Base-by-base conservation (phyloP, 2,888 invertebrate species). In the Cheilosia impressa region DNA sequence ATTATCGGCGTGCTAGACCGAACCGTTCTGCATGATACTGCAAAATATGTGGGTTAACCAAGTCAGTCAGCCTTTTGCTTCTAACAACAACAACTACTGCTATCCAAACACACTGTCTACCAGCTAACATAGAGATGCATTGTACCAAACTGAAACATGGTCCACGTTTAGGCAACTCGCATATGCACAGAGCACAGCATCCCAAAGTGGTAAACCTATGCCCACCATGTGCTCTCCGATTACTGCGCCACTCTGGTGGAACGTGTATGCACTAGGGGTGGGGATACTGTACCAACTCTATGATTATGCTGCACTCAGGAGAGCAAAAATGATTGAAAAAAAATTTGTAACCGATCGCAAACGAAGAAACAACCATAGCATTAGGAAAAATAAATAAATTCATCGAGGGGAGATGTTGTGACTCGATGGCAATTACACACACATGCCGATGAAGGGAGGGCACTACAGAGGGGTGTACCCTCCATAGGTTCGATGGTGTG, bases 11-110 rank as follows among this genome's bases (percentile, higher is more conserved):
- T 60, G n/a, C 43, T 68, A 68, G 66, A 85, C 68, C 76, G n/a
- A 50, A 55, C 13, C 4, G 9, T 15, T 22, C 7, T 13, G 45
- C 22, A n/a, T n/a, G n/a, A n/a, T n/a, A n/a, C n/a, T n/a, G n/a
- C 15, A 60, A 62, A 62, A 68, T 71, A 85, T 85, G 81, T 85
- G 81, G 85, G 72, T 72, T 81, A 76, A 72, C 76, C 50, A 62
- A 68, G 60, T 80, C 34, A 68, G 60, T 80, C 34, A 71, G 63
- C 17, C 52, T n/a, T 15, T 47, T 52, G 52, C n/a, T 45, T 13
- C 38, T 38, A 38, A 80, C 58, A 71, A 58, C 57, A 81, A 69
- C 71, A 27, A 10, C n/a, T 10, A 63, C n/a, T 13, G 22, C 34
- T n/a, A 69, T 62, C 47, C 27, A 27, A 58, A 52, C 45, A 55